Base-by-base conservation (phyloP, 2,797 vertebrate species). In the Sebastes minor region DNA sequence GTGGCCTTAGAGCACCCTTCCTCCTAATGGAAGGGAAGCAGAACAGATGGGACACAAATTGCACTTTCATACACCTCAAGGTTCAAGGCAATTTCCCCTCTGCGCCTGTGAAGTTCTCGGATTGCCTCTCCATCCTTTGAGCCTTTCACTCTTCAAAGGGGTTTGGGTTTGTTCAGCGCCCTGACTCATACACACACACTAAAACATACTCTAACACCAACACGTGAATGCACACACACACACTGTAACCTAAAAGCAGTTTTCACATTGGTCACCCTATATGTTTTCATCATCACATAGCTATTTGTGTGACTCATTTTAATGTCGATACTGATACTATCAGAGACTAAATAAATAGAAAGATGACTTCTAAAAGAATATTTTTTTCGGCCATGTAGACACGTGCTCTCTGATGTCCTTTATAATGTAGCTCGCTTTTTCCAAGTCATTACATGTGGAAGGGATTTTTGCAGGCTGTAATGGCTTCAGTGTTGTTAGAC, bases 1-100 rank as follows among this genome's bases (percentile, higher is more conserved):
- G 91, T 90, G 94, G 90, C 92, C 94, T 94, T 84, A 94, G 93
- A 95, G 91, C 93, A 94, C 94, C 94, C 93, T 94, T 92, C 88
- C 91, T 92, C 91, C 93, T 95, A 95, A 95, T 94, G 95, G 94
- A 95, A 94, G 93, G 92, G 94, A 95, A 94, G 93, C 94, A 93
- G 95, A 96, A 95, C 95, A 96, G 96, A 96, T 96, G 95, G 95
- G 95, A 95, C 94, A 95, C 94, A 96, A 95, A 96, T 95, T 95
- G 94, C 94, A 93, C 94, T 94, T 95, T 94, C 94, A 94, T 95
- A 94, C 93, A 95, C 95, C 94, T 96, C 93, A 92, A 94, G 94
- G 95, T 95, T 95, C 94, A 95, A 95, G 93, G 94, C 94, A 95
- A 95, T 96, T 95, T 96, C 95, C 94, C 92, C 93, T 88, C 87